A percentile compares a stretch with the other conserved stretches of the same genome.
phyloP scores from a whole-genome alignment of 2,797 vertebrate genomes.

The Schizothorax lantsangensis region DNA sequence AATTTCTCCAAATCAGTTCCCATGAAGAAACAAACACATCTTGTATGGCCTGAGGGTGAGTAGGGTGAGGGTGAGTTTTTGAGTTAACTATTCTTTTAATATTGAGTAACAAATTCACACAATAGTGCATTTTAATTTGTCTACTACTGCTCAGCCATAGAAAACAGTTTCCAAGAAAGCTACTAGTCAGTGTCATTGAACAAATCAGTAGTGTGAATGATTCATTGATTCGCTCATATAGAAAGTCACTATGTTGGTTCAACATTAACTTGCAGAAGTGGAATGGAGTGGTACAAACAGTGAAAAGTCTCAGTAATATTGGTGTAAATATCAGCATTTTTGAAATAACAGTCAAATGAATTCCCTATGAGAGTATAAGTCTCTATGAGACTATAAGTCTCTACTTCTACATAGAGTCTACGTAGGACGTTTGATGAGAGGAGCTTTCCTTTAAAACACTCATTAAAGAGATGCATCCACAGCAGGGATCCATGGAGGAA shows the following conservation, averaged over 20 bases:
- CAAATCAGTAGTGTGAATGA: not conserved
- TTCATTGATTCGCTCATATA: not conserved
- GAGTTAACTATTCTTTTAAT: not conserved
- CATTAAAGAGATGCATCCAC: constrained; percentile 42
- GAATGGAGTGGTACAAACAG: not conserved
- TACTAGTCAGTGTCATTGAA: not conserved
- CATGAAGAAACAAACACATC: too few relatives aligned
- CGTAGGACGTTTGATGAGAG: not conserved
- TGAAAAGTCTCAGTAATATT: not conserved
- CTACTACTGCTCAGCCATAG: not conserved
- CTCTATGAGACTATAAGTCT: not conserved
- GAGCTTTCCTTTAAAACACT: constrained; percentile 8
- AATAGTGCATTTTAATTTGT: not conserved
- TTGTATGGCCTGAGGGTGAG: not conserved
- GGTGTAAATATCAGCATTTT: not conserved
- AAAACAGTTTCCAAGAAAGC: not conserved
- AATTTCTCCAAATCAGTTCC: too few relatives aligned
- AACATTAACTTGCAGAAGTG: not conserved
- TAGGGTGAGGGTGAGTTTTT: not conserved
- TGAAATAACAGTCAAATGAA: not conserved
- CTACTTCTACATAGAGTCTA: not conserved
- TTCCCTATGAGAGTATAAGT: constrained; percentile 43
- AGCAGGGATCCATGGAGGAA: constrained; percentile 26
- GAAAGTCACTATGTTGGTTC: not conserved
- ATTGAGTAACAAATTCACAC: not conserved